Evolutionary conservation across 2,797 vertebrate species (phyloP).

Genomic region (Neomorphus geoffroyi): DNA sequence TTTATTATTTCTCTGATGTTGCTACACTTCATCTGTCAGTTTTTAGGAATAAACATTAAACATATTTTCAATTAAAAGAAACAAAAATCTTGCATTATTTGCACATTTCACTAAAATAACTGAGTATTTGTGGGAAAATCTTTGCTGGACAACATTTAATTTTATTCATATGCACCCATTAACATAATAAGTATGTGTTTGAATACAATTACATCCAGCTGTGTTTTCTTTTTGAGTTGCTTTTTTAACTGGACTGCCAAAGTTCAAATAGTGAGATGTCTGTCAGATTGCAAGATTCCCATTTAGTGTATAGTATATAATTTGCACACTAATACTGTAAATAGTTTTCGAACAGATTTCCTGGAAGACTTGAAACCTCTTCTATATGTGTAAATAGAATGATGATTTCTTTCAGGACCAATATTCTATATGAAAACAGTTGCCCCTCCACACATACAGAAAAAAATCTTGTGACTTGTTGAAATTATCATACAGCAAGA

Average conservation of each 20-base stretch:
- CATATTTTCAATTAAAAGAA: slow-evolving; percentile 8
- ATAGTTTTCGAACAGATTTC: slow-evolving; percentile 60
- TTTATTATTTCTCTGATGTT: neutral
- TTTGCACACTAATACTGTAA: slow-evolving; percentile 66
- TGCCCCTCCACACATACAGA: neutral
- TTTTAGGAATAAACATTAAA: neutral
- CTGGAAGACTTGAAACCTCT: slow-evolving; percentile 31
- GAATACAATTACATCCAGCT: slow-evolving; percentile 60
- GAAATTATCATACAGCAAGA: neutral
- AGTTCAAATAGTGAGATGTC: slow-evolving; percentile 36
- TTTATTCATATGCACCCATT: slow-evolving; percentile 22
- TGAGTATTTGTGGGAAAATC: slow-evolving; percentile 24
- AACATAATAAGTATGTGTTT: slow-evolving; percentile 52
- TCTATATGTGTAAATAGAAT: slow-evolving; percentile 14
- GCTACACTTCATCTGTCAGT: neutral
- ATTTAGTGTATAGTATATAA: slow-evolving; percentile 49
- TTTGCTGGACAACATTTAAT: slow-evolving; percentile 53
- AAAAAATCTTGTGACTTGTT: neutral
- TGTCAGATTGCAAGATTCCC: slow-evolving; percentile 38
- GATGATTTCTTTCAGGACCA: neutral
- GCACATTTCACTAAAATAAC: slow-evolving; percentile 4
- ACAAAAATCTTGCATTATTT: neutral
- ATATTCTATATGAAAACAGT: neutral
- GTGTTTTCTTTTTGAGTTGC: slow-evolving; percentile 47
- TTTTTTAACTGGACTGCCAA: slow-evolving; percentile 40